Conservation (phyloP, 1,140 invertebrate species). For the Pseudoatta argentina region DNA sequence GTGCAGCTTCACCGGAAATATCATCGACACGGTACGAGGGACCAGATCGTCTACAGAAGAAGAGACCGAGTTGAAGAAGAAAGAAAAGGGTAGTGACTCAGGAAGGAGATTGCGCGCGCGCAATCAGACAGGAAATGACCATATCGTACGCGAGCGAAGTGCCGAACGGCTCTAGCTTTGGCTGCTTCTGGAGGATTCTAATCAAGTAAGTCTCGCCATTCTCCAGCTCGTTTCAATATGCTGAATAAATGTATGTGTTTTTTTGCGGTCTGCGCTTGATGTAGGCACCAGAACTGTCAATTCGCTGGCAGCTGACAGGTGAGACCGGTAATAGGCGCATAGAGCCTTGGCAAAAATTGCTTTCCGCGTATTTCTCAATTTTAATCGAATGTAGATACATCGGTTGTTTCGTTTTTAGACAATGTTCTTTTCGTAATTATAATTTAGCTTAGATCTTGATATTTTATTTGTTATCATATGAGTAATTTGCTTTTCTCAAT, state of each 20-base stretch:
- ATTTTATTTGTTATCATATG: neutral
- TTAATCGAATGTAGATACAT: neutral
- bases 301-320: conserved; percentile 54
- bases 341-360: conserved; percentile 64
- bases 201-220: conserved; percentile 90
- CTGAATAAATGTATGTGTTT: neutral
- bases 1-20: conserved; percentile 70
- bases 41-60: conserved; percentile 29
- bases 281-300: conserved; percentile 21
- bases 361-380: conserved; percentile 1
- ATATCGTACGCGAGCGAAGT: conserved; percentile 95
- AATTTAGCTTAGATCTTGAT: neutral
- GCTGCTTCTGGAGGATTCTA: conserved; percentile 95
- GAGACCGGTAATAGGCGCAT: conserved; percentile 16
- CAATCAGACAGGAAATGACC: conserved; percentile 89
- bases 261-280: neutral
- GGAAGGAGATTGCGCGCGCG: conserved; percentile 67
- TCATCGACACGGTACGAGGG: conserved; percentile 66
- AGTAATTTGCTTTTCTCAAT: neutral
- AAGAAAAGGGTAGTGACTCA: conserved; percentile 30
- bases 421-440: neutral
- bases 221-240: conserved; percentile 4
- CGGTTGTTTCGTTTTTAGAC: neutral
- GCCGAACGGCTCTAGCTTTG: conserved; percentile 95
- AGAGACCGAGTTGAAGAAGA: neutral